These are phyloP conservation scores for Drosophila ironensis DNA, from an alignment of 1,140 invertebrate genomes.

Conservation along the genomic window DNA sequence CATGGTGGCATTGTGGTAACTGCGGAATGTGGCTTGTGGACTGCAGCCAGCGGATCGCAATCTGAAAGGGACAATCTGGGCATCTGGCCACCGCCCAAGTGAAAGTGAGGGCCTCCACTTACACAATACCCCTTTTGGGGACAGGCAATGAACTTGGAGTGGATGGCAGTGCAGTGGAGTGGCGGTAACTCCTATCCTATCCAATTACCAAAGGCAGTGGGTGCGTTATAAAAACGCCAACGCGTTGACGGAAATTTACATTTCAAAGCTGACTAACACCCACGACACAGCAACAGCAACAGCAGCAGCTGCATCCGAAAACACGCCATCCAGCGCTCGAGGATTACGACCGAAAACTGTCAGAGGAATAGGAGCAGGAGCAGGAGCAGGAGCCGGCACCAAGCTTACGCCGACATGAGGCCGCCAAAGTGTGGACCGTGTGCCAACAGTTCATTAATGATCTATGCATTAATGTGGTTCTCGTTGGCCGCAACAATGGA, in stretches of 20 bases:
- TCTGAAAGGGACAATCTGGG: slow-evolving; percentile 24
- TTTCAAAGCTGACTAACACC: slow-evolving; percentile 30
- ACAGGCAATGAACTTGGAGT: slow-evolving; percentile 61
- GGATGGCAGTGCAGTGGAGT: too few relatives aligned
- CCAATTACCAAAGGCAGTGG: slow-evolving; percentile 35
- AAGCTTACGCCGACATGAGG: slow-evolving; percentile 31
- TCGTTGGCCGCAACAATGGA: slow-evolving; percentile 58
- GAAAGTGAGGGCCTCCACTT: slow-evolving; percentile 59
- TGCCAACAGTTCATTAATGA: slow-evolving; percentile 59
- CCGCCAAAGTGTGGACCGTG: slow-evolving; percentile 6
- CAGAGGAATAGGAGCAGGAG: neutral
- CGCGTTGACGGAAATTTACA: slow-evolving; percentile 37
- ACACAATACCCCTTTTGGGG: slow-evolving; percentile 44
- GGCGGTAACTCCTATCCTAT: slow-evolving; percentile 15
- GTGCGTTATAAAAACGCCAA: slow-evolving; percentile 52
- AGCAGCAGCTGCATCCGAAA: neutral
- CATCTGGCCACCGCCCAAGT: slow-evolving; percentile 10
- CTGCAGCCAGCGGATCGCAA: neutral
- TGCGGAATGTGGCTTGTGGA: slow-evolving; percentile 2
- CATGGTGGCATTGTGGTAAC: slow-evolving; percentile 11
- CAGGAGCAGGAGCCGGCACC: neutral
- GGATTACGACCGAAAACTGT: slow-evolving; percentile 9
- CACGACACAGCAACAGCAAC: slow-evolving; percentile 9
- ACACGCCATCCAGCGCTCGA: slow-evolving; percentile 5
- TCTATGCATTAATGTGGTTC: slow-evolving; percentile 59